Conservation (phyloP, 2,888 invertebrate genomes). For the Drosophila phalerata region DNA sequence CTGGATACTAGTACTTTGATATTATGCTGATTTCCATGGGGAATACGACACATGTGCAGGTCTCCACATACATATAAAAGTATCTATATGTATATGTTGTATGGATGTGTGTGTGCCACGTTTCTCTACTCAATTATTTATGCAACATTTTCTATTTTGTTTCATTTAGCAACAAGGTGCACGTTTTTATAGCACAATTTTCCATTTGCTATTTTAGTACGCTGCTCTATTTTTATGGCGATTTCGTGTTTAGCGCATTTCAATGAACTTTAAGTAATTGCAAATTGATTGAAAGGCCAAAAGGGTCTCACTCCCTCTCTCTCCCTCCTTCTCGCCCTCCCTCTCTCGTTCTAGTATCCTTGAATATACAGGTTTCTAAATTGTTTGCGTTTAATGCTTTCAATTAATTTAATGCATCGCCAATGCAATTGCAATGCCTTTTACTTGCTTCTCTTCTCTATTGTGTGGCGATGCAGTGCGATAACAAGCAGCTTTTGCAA, state of each 20-base stretch:
- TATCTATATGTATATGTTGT: background rate
- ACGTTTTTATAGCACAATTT: slow-evolving; percentile 63
- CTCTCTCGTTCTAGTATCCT: background rate
- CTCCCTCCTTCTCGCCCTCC: background rate
- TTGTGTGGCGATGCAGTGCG: slow-evolving; percentile 1
- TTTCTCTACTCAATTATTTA: slow-evolving; percentile 73
- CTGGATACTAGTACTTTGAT: slow-evolving; percentile 56
- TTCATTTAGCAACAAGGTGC: slow-evolving; percentile 47
- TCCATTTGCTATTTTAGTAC: slow-evolving; percentile 42
- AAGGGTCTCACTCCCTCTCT: slow-evolving; percentile 6
- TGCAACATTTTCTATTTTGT: slow-evolving; percentile 73
- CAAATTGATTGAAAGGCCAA: slow-evolving; percentile 77
- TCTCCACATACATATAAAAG: background rate
- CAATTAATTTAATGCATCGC: slow-evolving; percentile 77
- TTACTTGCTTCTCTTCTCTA: background rate
- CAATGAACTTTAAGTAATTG: slow-evolving; percentile 80
- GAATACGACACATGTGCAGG: slow-evolving; percentile 72
- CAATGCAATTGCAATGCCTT: slow-evolving; percentile 42
- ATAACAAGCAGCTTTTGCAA: slow-evolving; percentile 48
- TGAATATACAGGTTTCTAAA: slow-evolving; percentile 58
- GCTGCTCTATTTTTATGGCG: slow-evolving; percentile 69
- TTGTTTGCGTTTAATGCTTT: slow-evolving; percentile 74
- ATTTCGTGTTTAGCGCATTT: slow-evolving; percentile 76
- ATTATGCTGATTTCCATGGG: slow-evolving; percentile 83
- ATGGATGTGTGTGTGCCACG: slow-evolving; percentile 9